These are phyloP conservation scores for Hyles lineata DNA, from an alignment of 2,888 invertebrate species.

Conservation along the genomic window DNA sequence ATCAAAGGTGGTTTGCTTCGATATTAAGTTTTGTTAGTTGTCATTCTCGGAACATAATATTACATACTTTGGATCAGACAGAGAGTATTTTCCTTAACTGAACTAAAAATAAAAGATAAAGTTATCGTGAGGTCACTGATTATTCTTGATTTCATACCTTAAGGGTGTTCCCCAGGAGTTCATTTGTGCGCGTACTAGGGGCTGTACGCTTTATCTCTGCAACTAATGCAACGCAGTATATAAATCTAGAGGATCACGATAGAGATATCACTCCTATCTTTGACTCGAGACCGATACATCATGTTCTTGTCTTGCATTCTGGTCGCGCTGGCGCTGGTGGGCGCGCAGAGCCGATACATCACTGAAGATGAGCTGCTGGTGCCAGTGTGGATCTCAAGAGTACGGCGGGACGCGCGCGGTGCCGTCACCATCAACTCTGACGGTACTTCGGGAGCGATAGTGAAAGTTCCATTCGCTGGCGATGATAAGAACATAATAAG, in stretches of 20 bases:
- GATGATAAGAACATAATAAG: conserved; percentile 42
- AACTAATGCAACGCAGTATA: not conserved
- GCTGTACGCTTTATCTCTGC: not conserved
- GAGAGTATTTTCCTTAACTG: not conserved
- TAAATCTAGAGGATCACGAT: not conserved
- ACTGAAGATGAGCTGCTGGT: conserved; percentile 16
- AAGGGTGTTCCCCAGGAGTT: not conserved
- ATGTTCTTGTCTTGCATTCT: conserved; percentile 20
- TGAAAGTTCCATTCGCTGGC: conserved; percentile 38
- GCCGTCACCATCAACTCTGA: conserved; percentile 36
- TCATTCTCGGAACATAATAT: not conserved
- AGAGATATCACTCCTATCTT: not conserved
- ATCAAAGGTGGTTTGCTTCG: no score
- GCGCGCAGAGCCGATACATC: conserved; percentile 25
- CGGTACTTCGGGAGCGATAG: conserved; percentile 36
- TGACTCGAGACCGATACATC: not conserved
- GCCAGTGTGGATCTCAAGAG: conserved; percentile 28
- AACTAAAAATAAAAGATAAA: not conserved
- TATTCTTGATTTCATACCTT: not conserved
- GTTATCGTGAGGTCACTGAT: not conserved
- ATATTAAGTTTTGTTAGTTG: no score
- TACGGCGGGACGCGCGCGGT: conserved; percentile 37
- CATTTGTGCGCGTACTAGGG: not conserved
- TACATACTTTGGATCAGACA: not conserved
- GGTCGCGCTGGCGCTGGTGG: conserved; percentile 2